These are phyloP conservation scores for Spizaetus ornatus DNA, from an alignment of 2,113 vertebrate genomes.

Conservation along the genomic window DNA sequence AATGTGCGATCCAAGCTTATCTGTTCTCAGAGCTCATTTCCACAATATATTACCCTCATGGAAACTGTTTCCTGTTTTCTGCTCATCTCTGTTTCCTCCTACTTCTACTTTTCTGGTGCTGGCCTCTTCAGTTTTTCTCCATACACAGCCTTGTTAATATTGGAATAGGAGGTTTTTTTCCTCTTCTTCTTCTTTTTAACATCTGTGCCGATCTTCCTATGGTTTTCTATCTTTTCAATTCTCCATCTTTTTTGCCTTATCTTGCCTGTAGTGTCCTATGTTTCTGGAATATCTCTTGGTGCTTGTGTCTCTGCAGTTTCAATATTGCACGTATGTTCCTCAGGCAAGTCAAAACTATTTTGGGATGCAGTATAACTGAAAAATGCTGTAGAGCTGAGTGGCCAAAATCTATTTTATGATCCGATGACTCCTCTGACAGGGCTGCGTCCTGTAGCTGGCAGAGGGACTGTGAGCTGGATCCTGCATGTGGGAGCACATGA, in stretches of 20 bases:
- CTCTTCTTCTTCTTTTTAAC: neutral
- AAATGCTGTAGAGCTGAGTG: neutral
- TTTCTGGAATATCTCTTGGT: neutral
- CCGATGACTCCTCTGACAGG: neutral
- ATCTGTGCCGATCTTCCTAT: neutral
- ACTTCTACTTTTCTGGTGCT: neutral
- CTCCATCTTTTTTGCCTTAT: neutral
- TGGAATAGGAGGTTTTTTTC: neutral
- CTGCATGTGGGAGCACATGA: neutral
- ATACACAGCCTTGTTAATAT: neutral
- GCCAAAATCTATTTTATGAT: neutral
- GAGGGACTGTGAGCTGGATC: neutral
- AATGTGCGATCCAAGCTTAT: neutral
- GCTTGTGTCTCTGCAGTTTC: neutral
- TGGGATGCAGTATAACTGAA: conserved; percentile 22
- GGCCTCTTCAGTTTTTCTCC: neutral
- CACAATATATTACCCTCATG: neutral
- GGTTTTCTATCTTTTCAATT: neutral
- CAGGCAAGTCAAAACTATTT: conserved; percentile 14
- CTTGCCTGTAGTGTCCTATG: neutral
- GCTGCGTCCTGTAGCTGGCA: neutral
- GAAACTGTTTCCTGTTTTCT: conserved; percentile 17
- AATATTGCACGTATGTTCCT: neutral
- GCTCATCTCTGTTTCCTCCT: neutral
- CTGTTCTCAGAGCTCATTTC: conserved; percentile 12